Evolutionary conservation across 1,140 invertebrate species (phyloP).

Genomic region (Eriocheir sinensis): DNA sequence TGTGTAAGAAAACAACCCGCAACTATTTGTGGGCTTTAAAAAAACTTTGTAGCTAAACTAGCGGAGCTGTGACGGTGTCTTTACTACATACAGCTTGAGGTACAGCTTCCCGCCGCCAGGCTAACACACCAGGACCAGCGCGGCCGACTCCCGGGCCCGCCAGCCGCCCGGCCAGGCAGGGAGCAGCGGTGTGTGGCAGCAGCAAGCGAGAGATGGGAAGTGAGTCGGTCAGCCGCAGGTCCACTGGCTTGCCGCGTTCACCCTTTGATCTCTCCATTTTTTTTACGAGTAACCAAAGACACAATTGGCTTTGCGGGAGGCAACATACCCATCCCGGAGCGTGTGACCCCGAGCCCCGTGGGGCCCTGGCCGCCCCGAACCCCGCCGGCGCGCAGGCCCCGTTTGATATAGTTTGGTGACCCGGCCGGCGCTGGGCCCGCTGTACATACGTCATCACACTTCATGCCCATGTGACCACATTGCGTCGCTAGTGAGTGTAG

Average conservation of each 20-base stretch:
- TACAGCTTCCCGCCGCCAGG: slow-evolving; percentile 58
- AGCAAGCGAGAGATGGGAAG: slow-evolving; percentile 1
- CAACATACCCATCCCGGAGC: slow-evolving; percentile 20
- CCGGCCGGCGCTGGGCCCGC: slow-evolving; percentile 39
- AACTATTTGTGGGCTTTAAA: slow-evolving; percentile 75
- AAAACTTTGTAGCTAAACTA: slow-evolving; percentile 76
- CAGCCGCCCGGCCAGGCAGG: background rate
- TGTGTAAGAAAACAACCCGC: slow-evolving; percentile 75
- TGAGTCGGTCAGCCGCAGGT: slow-evolving; percentile 8
- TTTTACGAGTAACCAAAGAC: slow-evolving; percentile 16
- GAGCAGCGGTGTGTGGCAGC: background rate
- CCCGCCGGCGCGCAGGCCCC: slow-evolving; percentile 5
- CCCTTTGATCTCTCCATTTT: slow-evolving; percentile 24
- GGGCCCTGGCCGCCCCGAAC: background rate
- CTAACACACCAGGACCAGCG: slow-evolving; percentile 19
- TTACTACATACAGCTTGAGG: slow-evolving; percentile 69
- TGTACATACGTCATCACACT: slow-evolving; percentile 75
- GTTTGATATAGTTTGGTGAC: slow-evolving; percentile 25
- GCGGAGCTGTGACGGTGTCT: slow-evolving; percentile 63
- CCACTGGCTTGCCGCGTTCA: slow-evolving; percentile 19
- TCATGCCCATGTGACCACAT: slow-evolving; percentile 75
- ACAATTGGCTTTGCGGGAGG: slow-evolving; percentile 20
- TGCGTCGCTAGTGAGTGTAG: slow-evolving; percentile 77
- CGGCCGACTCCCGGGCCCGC: background rate
- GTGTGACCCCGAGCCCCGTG: slow-evolving; percentile 18